phyloP scores from a whole-genome alignment of 2,797 vertebrate genomes.

The Hozukius guyotensis region DNA sequence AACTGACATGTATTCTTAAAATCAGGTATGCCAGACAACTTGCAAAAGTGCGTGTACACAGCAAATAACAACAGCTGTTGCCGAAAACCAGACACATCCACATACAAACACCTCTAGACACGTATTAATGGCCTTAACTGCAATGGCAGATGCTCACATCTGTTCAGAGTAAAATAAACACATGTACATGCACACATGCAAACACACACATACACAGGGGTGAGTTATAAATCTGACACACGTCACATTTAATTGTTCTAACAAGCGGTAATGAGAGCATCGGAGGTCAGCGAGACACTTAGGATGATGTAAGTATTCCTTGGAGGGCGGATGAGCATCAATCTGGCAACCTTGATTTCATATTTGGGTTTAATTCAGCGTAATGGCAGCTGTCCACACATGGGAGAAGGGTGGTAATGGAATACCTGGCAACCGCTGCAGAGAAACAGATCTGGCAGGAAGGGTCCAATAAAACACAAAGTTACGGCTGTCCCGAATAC shows the following conservation, averaged over 20 bases:
- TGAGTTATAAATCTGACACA: constrained; percentile 67
- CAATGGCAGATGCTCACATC: constrained; percentile 74
- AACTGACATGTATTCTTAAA: constrained; percentile 22
- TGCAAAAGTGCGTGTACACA: constrained; percentile 4
- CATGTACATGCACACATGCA: constrained; percentile 24
- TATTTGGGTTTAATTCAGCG: constrained; percentile 64
- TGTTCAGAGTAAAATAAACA: constrained; percentile 62
- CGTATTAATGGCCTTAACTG: constrained; percentile 72
- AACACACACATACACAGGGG: constrained; percentile 31
- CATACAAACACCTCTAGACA: constrained; percentile 69
- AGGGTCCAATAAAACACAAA: not conserved
- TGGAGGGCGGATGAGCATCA: constrained; percentile 60
- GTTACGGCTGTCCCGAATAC: not conserved
- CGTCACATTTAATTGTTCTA: constrained; percentile 75
- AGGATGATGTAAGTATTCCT: constrained; percentile 72
- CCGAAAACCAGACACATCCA: constrained; percentile 52
- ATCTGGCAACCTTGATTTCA: constrained; percentile 69
- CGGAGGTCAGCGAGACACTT: constrained; percentile 67
- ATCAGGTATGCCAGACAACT: constrained; percentile 7
- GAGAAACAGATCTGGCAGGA: constrained; percentile 2
- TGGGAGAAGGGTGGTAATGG: constrained; percentile 46
- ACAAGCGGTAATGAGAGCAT: constrained; percentile 73
- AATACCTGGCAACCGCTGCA: constrained; percentile 44
- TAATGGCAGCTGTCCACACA: constrained; percentile 62
- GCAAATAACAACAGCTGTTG: constrained; percentile 65